Percentiles rank a stretch among this genome's conserved stretches.
phyloP scores from a whole-genome alignment of 2,888 invertebrate species.

The Aelia acuminata region DNA sequence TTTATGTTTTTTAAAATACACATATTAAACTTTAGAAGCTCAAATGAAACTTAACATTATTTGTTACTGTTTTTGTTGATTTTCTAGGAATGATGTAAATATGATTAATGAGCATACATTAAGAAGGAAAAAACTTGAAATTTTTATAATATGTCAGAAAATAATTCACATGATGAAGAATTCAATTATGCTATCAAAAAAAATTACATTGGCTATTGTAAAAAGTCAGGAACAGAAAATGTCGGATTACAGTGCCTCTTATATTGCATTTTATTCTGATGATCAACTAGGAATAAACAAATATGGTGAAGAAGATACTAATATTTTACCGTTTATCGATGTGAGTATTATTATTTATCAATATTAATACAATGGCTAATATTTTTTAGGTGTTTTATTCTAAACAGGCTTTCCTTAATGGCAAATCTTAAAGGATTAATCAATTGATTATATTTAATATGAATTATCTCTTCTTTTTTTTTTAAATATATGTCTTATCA shows the following conservation, averaged over 20 bases:
- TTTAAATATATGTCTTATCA: not conserved
- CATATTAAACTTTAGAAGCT: too few relatives aligned
- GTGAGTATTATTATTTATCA: not conserved
- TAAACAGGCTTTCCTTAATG: not conserved
- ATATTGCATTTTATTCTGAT: conserved; percentile 14
- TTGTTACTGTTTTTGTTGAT: too few relatives aligned
- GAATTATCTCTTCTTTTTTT: not conserved
- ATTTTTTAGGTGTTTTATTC: not conserved
- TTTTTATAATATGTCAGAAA: conserved; percentile 4
- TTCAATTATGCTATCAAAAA: not conserved
- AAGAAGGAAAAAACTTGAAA: conserved; percentile 4
- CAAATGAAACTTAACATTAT: too few relatives aligned
- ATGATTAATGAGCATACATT: not conserved
- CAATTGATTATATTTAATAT: not conserved
- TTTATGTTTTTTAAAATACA: too few relatives aligned
- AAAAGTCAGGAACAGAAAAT: not conserved
- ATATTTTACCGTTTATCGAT: not conserved
- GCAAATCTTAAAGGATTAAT: not conserved
- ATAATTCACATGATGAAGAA: not conserved
- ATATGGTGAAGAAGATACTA: not conserved
- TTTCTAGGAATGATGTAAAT: conserved; percentile 11
- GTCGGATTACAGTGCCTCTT: not conserved
- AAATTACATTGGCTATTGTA: not conserved
- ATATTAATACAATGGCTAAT: too few relatives aligned
- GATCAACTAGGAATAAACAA: conserved; percentile 10